Evolutionary conservation across 2,888 invertebrate genomes (phyloP).

Genomic region (Oxytorus armatus): DNA sequence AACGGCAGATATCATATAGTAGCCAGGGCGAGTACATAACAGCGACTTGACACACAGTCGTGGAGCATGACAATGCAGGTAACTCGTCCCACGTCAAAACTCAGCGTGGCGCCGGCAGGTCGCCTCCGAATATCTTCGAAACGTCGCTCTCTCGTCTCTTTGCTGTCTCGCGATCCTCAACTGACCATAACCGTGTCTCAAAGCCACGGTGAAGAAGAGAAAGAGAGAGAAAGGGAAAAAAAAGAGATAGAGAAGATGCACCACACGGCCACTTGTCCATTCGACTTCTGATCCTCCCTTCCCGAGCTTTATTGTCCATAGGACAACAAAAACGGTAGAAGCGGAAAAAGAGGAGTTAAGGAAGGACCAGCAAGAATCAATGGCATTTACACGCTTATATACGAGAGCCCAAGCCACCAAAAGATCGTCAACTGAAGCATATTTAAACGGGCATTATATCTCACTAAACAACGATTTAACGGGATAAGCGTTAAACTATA

Average conservation of each 20-base stretch:
- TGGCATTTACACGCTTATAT: constrained; percentile 64
- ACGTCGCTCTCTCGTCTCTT: constrained; percentile 62
- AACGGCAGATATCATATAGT: constrained; percentile 46
- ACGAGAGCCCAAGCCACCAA: constrained; percentile 52
- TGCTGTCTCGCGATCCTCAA: constrained; percentile 58
- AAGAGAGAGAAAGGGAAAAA: constrained; percentile 43
- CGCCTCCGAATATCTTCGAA: constrained; percentile 62
- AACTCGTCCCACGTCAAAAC: constrained; percentile 84
- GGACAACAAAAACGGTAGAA: constrained; percentile 50
- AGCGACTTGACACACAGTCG: constrained; percentile 67
- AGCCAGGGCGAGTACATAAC: constrained; percentile 35
- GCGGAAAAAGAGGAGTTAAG: constrained; percentile 55
- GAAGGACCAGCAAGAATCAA: constrained; percentile 61
- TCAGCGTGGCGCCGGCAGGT: constrained; percentile 81
- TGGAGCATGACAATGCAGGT: constrained; percentile 84
- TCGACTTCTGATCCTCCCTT: constrained; percentile 56
- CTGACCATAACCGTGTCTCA: constrained; percentile 55
- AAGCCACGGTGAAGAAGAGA: constrained; percentile 49
- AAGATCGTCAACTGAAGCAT: constrained; percentile 49
- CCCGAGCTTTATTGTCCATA: constrained; percentile 58
- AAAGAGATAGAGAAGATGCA: constrained; percentile 55
- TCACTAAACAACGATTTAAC: constrained; percentile 45
- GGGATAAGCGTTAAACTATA: constrained; percentile 21
- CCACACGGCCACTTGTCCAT: constrained; percentile 66
- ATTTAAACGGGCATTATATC: constrained; percentile 53